Percentiles rank a stretch among this genome's conserved stretches.
These are phyloP conservation scores for Laodelphax striatellus DNA, from an alignment of 1,140 invertebrate species.

Conservation along the genomic window DNA sequence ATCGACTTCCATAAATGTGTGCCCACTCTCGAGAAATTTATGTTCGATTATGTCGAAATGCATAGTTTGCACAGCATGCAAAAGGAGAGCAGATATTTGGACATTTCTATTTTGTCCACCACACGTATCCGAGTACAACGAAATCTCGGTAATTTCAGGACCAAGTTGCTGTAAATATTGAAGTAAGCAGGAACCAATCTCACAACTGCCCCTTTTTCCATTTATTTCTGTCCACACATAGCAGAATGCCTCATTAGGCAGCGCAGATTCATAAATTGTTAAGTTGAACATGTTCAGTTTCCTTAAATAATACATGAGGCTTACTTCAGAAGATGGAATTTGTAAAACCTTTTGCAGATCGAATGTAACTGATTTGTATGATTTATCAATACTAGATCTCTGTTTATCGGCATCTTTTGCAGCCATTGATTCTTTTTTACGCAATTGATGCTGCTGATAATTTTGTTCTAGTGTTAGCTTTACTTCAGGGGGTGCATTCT, in stretches of 20 bases:
- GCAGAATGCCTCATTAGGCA: slow-evolving; percentile 7
- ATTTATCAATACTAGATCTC: too few relatives aligned
- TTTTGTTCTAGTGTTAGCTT: too few relatives aligned
- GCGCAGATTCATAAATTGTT: slow-evolving; percentile 6
- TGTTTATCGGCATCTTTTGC: too few relatives aligned
- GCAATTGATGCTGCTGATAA: too few relatives aligned
- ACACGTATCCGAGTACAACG: slow-evolving; percentile 15
- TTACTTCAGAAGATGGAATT: slow-evolving; percentile 19
- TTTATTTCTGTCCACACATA: slow-evolving; percentile 14
- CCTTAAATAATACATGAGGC: slow-evolving; percentile 20
- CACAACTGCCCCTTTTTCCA: slow-evolving; percentile 7
- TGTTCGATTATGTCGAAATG: slow-evolving; percentile 8
- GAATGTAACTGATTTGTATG: slow-evolving; percentile 14
- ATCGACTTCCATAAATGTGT: slow-evolving; percentile 34
- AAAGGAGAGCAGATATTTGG: slow-evolving; percentile 6
- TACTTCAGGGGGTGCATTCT: too few relatives aligned
- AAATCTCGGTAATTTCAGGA: slow-evolving; percentile 5
- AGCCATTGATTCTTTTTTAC: too few relatives aligned
- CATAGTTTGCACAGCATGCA: slow-evolving; percentile 7
- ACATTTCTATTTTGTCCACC: slow-evolving; percentile 16
- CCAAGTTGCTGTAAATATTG: slow-evolving; percentile 7
- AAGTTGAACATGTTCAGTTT: slow-evolving; percentile 8
- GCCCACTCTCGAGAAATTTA: slow-evolving; percentile 32
- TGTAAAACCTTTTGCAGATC: slow-evolving; percentile 25
- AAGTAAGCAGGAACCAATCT: too few relatives aligned